Evolutionary conservation across 2,797 vertebrate species (phyloP).

Genomic region (Mormyrus hasselquistii): DNA sequence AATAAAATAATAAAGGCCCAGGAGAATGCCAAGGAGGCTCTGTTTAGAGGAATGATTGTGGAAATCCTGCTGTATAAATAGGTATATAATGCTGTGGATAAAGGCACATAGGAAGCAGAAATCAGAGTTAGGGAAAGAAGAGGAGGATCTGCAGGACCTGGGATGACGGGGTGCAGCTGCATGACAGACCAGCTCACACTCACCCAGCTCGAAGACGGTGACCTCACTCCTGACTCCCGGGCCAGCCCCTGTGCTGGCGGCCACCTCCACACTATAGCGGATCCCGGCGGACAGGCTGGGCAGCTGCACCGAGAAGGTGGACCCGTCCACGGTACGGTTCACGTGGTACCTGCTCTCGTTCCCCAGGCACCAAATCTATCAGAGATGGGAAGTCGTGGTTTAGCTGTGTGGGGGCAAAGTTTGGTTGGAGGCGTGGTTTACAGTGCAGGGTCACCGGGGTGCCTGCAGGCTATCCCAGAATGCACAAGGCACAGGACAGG

Average conservation of each 20-base stretch:
- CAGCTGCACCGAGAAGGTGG: conserved; percentile 67
- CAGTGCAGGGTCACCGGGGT: background rate
- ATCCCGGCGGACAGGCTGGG: conserved; percentile 67
- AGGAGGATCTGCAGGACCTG: background rate
- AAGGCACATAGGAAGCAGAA: background rate
- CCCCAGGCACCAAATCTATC: conserved; percentile 72
- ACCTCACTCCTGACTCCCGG: conserved; percentile 68
- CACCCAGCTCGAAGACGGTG: conserved; percentile 70
- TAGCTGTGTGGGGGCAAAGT: background rate
- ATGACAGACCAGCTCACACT: conserved; percentile 33
- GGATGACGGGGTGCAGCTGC: background rate
- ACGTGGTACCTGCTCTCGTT: conserved; percentile 73
- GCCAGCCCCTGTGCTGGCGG: conserved; percentile 69
- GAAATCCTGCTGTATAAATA: background rate
- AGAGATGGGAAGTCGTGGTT: background rate
- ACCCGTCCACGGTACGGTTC: conserved; percentile 67
- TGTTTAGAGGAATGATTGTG: background rate
- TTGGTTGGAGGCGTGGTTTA: background rate
- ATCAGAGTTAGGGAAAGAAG: background rate
- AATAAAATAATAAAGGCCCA: background rate
- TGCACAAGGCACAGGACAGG: background rate
- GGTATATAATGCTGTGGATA: background rate
- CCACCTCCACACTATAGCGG: conserved; percentile 69
- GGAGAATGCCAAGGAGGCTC: background rate
- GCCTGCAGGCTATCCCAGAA: background rate